phyloP scores from a whole-genome alignment of 2,113 vertebrate species.

The Protobothrops flavoviridis region DNA sequence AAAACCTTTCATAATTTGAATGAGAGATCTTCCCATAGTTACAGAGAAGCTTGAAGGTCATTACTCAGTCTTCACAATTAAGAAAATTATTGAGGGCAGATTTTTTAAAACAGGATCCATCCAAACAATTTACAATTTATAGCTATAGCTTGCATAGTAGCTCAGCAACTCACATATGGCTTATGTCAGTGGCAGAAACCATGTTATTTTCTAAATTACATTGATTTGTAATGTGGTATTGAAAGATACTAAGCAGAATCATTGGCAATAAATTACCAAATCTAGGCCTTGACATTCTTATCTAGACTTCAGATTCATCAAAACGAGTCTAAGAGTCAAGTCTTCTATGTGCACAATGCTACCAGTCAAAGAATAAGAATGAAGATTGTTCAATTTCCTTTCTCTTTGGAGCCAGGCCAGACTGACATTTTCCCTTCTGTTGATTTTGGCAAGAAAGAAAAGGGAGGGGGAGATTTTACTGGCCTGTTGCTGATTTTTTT shows the following conservation, averaged over 20 bases:
- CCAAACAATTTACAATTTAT: constrained; percentile 72
- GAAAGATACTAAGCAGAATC: constrained; percentile 79
- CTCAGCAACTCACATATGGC: constrained; percentile 78
- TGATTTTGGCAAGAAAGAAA: constrained; percentile 80
- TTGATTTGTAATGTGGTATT: constrained; percentile 81
- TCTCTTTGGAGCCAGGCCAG: constrained; percentile 73
- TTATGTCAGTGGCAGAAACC: constrained; percentile 78
- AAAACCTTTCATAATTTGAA: constrained; percentile 33
- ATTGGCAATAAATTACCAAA: constrained; percentile 75
- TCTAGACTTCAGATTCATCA: constrained; percentile 73
- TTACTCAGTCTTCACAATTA: constrained; percentile 64
- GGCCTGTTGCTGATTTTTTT: constrained; percentile 80
- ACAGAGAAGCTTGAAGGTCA: constrained; percentile 60
- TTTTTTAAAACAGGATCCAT: constrained; percentile 55
- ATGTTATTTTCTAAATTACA: constrained; percentile 74
- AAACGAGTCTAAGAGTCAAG: constrained; percentile 72
- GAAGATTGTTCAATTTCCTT: constrained; percentile 77
- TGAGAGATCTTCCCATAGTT: constrained; percentile 48
- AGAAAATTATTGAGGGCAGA: constrained; percentile 62
- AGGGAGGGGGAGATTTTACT: constrained; percentile 75
- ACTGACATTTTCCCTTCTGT: constrained; percentile 80
- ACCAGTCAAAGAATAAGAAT: constrained; percentile 79
- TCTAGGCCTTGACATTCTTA: constrained; percentile 75
- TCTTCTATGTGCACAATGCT: constrained; percentile 77
- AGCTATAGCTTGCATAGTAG: constrained; percentile 72